These are phyloP conservation scores for Beroe forskalii DNA, from an alignment of 37 sponge, comb jelly and placozoan species.

Conservation along the genomic window DNA sequence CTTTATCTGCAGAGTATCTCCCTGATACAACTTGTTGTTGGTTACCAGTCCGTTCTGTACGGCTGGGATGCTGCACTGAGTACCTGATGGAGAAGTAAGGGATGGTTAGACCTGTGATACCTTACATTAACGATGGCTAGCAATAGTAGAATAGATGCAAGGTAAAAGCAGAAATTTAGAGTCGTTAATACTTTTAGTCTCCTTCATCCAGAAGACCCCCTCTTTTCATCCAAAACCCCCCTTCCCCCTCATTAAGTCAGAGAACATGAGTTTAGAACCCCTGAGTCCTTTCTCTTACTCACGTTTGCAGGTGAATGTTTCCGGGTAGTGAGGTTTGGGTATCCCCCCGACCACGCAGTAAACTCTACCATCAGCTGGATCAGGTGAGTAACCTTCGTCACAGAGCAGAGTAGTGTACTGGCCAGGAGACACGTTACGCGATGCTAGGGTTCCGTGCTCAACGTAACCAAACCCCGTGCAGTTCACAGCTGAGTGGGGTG, in stretches of 20 bases:
- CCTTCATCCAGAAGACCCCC: too few species aligned
- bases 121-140: too few species aligned
- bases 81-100: too few species aligned
- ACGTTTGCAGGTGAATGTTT: background rate
- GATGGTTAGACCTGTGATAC: too few species aligned
- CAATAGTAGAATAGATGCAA: too few species aligned
- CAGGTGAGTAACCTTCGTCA: background rate
- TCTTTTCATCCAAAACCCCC: too few species aligned
- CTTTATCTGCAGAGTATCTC: background rate
- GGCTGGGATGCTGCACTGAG: background rate
- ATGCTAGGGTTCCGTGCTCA: background rate
- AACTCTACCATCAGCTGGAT: background rate
- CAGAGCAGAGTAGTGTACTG: constrained; percentile 15
- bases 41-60: background rate
- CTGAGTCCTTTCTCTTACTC: too few species aligned
- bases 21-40: background rate
- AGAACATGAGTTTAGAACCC: too few species aligned
- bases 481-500: constrained; percentile 30
- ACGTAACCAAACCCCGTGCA: background rate
- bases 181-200: too few species aligned
- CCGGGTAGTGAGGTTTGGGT: background rate
- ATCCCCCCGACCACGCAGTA: constrained; percentile 24
- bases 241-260: too few species aligned
- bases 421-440: background rate
- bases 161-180: too few species aligned